Percentiles rank a stretch among this genome's conserved stretches.
Conservation (phyloP, 2,888 invertebrate species). For the Archaeoteleia sp. region DNA sequence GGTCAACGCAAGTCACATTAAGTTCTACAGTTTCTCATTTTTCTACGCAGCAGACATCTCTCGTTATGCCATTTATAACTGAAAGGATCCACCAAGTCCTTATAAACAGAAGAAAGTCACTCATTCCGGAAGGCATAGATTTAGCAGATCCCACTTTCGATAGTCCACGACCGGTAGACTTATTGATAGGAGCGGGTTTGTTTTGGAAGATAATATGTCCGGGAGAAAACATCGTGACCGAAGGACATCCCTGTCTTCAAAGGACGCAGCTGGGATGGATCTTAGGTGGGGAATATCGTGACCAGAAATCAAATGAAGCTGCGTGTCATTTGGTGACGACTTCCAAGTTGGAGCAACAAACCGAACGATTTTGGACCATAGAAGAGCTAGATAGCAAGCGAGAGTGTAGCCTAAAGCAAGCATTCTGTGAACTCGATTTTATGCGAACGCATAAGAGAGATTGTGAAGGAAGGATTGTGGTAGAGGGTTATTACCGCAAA, state of each 20-base stretch:
- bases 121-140: slow-evolving; percentile 4
- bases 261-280: slow-evolving; percentile 10
- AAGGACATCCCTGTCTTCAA: slow-evolving; percentile 2
- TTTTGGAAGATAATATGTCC: slow-evolving; percentile 11
- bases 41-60: neutral
- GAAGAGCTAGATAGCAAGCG: neutral
- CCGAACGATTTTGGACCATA: slow-evolving; percentile 18
- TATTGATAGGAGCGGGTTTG: slow-evolving; percentile 16
- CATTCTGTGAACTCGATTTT: neutral
- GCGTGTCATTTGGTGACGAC: neutral
- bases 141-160: slow-evolving; percentile 20
- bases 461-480: slow-evolving; percentile 21
- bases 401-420: neutral
- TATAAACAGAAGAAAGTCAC: neutral
- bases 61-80: neutral
- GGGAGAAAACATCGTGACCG: slow-evolving; percentile 2
- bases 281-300: neutral
- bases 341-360: neutral
- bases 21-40: slow-evolving; percentile 3
- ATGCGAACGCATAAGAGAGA: neutral
- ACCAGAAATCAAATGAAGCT: neutral
- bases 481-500: slow-evolving; percentile 28
- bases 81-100: slow-evolving; percentile 4
- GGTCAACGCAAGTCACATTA: neutral
- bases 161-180: slow-evolving; percentile 10